Conservation (phyloP, 2,113 vertebrate species). For the Myodes glareolus region DNA sequence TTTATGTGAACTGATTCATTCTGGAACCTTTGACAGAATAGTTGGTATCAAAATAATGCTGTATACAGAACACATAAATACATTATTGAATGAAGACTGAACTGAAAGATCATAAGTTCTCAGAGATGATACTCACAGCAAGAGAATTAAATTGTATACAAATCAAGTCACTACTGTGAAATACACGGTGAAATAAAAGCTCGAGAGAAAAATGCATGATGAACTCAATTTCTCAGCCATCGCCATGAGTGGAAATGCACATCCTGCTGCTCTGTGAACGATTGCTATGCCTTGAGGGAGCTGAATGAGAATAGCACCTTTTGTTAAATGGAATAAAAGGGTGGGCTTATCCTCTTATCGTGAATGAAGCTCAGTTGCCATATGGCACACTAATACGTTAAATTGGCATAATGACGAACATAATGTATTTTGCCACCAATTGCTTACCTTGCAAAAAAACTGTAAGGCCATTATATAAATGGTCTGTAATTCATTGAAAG, state of each 20-base stretch:
- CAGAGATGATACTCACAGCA: constrained; percentile 69
- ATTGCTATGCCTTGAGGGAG: constrained; percentile 57
- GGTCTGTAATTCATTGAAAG: constrained; percentile 46
- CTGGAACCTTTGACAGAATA: constrained; percentile 58
- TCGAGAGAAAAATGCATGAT: constrained; percentile 57
- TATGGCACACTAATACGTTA: constrained; percentile 63
- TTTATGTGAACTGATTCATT: constrained; percentile 64
- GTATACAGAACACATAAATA: constrained; percentile 65
- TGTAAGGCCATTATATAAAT: not conserved
- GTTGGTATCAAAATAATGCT: constrained; percentile 72
- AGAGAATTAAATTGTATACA: constrained; percentile 74
- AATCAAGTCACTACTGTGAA: constrained; percentile 68
- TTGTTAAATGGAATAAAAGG: constrained; percentile 64
- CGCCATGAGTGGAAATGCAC: constrained; percentile 37
- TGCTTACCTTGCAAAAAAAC: constrained; percentile 76
- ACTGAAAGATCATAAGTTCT: constrained; percentile 65
- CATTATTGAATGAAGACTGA: constrained; percentile 72
- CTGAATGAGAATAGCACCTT: constrained; percentile 53
- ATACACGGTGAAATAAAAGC: constrained; percentile 59
- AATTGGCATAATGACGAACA: constrained; percentile 39
- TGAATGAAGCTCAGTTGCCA: constrained; percentile 47
- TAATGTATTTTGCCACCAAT: constrained; percentile 14
- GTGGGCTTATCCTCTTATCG: constrained; percentile 50
- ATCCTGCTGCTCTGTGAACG: constrained; percentile 59
- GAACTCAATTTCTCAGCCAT: constrained; percentile 58